Conservation (phyloP, 2,888 invertebrate species). For the Hoplodrina blanda region DNA sequence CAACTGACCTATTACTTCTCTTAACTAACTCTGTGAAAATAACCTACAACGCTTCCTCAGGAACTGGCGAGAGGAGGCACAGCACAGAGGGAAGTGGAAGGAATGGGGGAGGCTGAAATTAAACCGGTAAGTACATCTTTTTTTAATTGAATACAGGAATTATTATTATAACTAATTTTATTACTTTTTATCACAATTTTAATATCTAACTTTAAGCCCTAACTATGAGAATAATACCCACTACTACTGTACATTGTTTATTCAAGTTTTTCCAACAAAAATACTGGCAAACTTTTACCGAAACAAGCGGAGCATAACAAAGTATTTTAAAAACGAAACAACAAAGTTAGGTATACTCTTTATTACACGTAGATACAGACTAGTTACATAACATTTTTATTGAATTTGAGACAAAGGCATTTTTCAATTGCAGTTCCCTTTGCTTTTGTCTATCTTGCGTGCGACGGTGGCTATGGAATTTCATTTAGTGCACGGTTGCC, state of each 20-base stretch:
- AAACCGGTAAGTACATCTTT: no score
- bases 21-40: no score
- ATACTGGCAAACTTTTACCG: constrained; percentile 28
- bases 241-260: not conserved
- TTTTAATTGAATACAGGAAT: not conserved
- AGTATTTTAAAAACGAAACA: constrained; percentile 48
- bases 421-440: constrained; percentile 64
- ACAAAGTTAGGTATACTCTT: constrained; percentile 34
- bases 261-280: constrained; percentile 31
- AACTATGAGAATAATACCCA: constrained; percentile 17
- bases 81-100: no score
- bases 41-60: no score
- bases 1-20: no score
- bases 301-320: constrained; percentile 34
- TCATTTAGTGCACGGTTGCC: constrained; percentile 63
- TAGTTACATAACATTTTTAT: constrained; percentile 49
- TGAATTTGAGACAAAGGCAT: constrained; percentile 61
- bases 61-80: no score
- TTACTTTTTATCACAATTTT: not conserved
- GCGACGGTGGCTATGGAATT: constrained; percentile 64
- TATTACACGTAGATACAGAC: constrained; percentile 16
- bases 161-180: not conserved
- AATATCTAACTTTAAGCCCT: constrained; percentile 5
- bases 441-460: constrained; percentile 57
- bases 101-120: no score